These are phyloP conservation scores for Crenichthys baileyi DNA, from an alignment of 2,797 vertebrate species.

Conservation along the genomic window DNA sequence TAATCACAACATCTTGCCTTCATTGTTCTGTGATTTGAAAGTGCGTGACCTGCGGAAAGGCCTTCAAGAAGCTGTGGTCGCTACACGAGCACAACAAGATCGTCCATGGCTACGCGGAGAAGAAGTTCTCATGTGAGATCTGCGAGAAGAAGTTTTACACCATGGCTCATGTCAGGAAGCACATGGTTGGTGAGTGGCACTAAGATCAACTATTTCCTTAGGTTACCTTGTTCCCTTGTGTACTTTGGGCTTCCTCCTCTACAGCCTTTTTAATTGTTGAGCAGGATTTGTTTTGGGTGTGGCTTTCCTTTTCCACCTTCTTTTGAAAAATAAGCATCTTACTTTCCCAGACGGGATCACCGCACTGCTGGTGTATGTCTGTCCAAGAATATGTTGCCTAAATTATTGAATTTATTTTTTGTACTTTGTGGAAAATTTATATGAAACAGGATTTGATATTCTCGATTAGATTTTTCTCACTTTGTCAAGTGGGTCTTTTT, in stretches of 20 bases:
- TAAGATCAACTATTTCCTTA: not conserved
- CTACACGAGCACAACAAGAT: slow-evolving; percentile 98
- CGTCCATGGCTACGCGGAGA: slow-evolving; percentile 95
- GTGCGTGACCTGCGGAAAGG: slow-evolving; percentile 95
- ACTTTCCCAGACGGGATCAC: slow-evolving; percentile 23
- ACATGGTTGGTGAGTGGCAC: slow-evolving; percentile 95
- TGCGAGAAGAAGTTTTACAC: slow-evolving; percentile 99
- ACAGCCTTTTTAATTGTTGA: slow-evolving; percentile 20
- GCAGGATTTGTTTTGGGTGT: slow-evolving; percentile 57
- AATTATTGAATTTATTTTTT: not conserved
- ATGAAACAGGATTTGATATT: too few relatives aligned
- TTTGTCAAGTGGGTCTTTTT: too few relatives aligned
- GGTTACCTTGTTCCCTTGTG: not conserved
- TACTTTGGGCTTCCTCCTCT: slow-evolving; percentile 40
- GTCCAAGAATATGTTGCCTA: not conserved
- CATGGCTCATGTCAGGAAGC: slow-evolving; percentile 98
- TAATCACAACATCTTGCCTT: not conserved
- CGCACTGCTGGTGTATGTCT: not conserved
- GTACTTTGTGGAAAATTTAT: not conserved
- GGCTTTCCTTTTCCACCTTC: slow-evolving; percentile 51
- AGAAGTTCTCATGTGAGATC: slow-evolving; percentile 98
- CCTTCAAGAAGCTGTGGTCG: slow-evolving; percentile 99
- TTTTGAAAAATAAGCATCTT: slow-evolving; percentile 49
- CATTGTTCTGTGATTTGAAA: slow-evolving; percentile 45
- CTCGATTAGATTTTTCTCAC: too few relatives aligned